Evolutionary conservation across 2,113 vertebrate species (phyloP).

Genomic region (Amblyopsis rosae): DNA sequence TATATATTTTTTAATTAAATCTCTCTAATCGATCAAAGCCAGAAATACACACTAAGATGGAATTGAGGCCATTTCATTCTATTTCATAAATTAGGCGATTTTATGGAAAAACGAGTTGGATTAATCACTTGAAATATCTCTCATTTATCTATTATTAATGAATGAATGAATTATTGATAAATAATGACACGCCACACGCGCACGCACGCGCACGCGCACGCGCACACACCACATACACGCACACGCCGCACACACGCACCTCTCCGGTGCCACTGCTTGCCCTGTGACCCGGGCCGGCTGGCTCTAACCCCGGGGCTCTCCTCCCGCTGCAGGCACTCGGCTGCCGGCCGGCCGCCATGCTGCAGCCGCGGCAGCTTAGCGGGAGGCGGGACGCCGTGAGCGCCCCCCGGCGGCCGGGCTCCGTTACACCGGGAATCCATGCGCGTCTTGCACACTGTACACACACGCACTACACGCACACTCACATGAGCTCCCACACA

Average conservation of each 20-base stretch:
- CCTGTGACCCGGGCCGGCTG: conserved; percentile 76
- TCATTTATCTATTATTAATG: too few relatives aligned
- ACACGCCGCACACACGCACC: conserved; percentile 68
- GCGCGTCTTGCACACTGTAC: conserved; percentile 37
- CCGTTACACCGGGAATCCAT: conserved; percentile 94
- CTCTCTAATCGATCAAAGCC: not conserved
- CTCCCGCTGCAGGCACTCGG: conserved; percentile 85
- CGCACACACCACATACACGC: not conserved
- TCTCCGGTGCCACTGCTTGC: conserved; percentile 89
- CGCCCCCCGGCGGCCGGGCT: conserved; percentile 90
- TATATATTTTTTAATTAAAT: too few relatives aligned
- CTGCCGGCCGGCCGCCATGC: conserved; percentile 81
- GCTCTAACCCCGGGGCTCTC: conserved; percentile 89
- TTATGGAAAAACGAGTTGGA: not conserved
- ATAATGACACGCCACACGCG: not conserved
- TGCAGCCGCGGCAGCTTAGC: conserved; percentile 94
- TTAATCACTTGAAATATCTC: not conserved
- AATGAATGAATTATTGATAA: too few relatives aligned
- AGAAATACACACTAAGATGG: not conserved
- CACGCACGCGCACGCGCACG: too few relatives aligned
- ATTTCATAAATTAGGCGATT: not conserved
- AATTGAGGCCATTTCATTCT: not conserved
- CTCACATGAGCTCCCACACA: conserved; percentile 1
- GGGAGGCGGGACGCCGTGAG: conserved; percentile 89
- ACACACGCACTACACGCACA: not conserved